Evolutionary conservation across 2,888 invertebrate species (phyloP), one percentile per base, ranked within the genome.

Genomic region (Rotaria socialis): DNA sequence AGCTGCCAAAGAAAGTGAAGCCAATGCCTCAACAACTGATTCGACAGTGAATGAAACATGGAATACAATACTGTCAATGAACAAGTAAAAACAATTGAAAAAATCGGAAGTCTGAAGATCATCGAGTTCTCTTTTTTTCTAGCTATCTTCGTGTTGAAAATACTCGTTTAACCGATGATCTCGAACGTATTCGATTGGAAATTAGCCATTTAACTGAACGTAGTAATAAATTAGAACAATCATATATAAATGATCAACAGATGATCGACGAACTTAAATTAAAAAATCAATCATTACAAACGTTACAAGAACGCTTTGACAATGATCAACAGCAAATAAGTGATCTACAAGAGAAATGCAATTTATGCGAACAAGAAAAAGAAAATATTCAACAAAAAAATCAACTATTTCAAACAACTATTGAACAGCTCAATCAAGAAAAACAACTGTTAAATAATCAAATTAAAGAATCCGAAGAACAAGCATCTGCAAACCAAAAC

Each of bases 271-370:
- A 67, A 35, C 27, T 67, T 19, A 67, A 27, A 16, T 8, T 35
- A 8, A 67, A 67, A 67, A 67, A 67, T 67, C 35, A 67, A 67
- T 67, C 67, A 67, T 67, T 67, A 35, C 67, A 67, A 67, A 35
- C 14, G 7, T 67, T 67, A 11, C 67, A 67, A 67, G 67, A 67
- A 16, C 67, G 35, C 4, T 67, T 67, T 10, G 67, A 67, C 35
- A 67, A 27, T 67, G 67, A 67, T 67, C n/a, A 67, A 67, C 35
- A 35, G 16, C 11, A 27, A 27, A 67, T 67, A 27, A 27, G 5
- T 35, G 5, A 67, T 27, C 27, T 67, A 67, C 67, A 67, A 35
- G 27, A 27, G 14, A 67, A 67, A 67, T 67, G 67, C 35, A 14
- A 35, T 35, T 35, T 16, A 19, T 16, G 35, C 35, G 67, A 67